Base-by-base conservation (phyloP, 2,888 invertebrate genomes). In the Nemotelus nigrinus region DNA sequence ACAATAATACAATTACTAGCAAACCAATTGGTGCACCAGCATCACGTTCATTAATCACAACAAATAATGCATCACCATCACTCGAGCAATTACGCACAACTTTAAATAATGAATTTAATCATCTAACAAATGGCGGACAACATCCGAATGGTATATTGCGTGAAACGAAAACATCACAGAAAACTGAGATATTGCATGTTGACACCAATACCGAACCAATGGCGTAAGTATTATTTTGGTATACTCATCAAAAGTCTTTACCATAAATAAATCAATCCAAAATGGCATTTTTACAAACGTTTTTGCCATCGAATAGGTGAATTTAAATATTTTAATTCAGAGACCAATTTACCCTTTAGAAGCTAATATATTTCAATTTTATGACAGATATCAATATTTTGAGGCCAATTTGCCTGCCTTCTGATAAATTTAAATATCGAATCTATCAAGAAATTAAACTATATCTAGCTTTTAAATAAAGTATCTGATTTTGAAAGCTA, bases 161-260 rank as follows among this genome's bases (percentile, higher is more conserved):
- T 81, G 87, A 87, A 80, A 84, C 86, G 57, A 85, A 88, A 84
- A 83, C 87, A 83, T 85, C 91, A 83, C 91, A 92, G 82, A 94
- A 96, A 87, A 93, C 94, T 47, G 87, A 87, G 81, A 85, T 85
- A 4, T 88, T 96, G 78, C 96, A 95, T 87, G 94, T 96, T 82
- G 95, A 96, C 84, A 96, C 96, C 75, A 94, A 94, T 83, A 92
- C 93, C 47, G 95, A 95, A 85, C 95, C 95, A 77, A 89, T 95
- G 84, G 93, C 95, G 95, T 96, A 87, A 93, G 94, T 92, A 74
- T 72, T 55, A 47, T 41, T 47, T 72, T 8, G 5, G 47, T 71
- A 6, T 2, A 58, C n/a, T 70, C 25, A 45, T 70, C 25, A 25
- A 25, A 25, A 25, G 25, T 25, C 25, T 25, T 25, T 76, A 57